These are phyloP conservation scores for Streblospio benedicti DNA, from an alignment of 1,140 invertebrate genomes.

Conservation along the genomic window DNA sequence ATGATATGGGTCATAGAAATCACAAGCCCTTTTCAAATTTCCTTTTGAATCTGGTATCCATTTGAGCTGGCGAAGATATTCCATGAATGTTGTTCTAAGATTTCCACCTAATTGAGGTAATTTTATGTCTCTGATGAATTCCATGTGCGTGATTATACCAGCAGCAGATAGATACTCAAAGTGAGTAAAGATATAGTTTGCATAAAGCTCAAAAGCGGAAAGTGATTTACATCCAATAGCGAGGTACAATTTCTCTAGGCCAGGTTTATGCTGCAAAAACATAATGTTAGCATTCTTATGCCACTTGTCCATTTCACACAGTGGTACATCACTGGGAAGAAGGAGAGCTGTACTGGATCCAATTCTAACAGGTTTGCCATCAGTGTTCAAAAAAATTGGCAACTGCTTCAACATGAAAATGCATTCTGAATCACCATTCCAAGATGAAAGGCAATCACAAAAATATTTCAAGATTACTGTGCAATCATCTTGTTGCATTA, in stretches of 20 bases:
- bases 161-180: constrained; percentile 10
- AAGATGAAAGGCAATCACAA: constrained; percentile 5
- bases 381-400: constrained; percentile 9
- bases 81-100: constrained; percentile 4
- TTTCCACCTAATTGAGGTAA: constrained; percentile 1
- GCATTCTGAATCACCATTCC: constrained; percentile 7
- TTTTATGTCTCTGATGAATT: constrained; percentile 10
- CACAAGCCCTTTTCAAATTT: neutral
- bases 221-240: constrained; percentile 4
- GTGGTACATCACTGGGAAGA: constrained; percentile 9
- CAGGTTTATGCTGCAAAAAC: constrained; percentile 10
- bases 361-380: constrained; percentile 7
- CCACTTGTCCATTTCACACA: constrained; percentile 7
- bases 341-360: neutral
- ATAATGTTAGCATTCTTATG: neutral
- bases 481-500: constrained; percentile 9
- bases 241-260: constrained; percentile 4
- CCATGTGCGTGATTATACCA: constrained; percentile 5
- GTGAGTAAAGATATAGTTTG: constrained; percentile 10
- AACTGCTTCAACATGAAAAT: neutral
- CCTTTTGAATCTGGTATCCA: constrained; percentile 3
- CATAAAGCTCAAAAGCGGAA: constrained; percentile 1
- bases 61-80: constrained; percentile 5
- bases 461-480: constrained; percentile 13
- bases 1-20: constrained; percentile 15